Conservation (phyloP, 2,113 vertebrate species). For the Plotosus lineatus region DNA sequence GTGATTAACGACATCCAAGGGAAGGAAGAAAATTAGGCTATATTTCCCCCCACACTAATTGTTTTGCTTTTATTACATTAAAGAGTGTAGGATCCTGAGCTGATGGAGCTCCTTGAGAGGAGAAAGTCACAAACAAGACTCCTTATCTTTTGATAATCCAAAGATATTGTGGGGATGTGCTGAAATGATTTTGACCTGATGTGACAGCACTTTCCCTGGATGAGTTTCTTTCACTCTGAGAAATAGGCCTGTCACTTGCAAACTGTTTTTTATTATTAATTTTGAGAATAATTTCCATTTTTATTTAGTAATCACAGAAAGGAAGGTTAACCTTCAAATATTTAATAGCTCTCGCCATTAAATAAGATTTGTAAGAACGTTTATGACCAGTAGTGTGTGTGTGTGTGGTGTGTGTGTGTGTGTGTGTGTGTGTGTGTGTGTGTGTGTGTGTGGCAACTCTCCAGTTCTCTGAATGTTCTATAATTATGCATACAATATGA, state of each 20-base stretch:
- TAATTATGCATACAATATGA: conserved; percentile 43
- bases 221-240: not conserved
- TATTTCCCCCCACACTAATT: not conserved
- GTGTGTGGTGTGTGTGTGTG: not conserved
- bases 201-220: not conserved
- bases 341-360: conserved; percentile 19
- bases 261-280: not conserved
- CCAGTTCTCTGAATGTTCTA: conserved; percentile 36
- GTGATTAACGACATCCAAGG: conserved; percentile 8
- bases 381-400: conserved; percentile 19
- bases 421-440: conserved; percentile 36
- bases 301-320: not conserved
- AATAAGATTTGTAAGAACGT: not conserved
- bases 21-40: conserved; percentile 2
- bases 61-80: conserved; percentile 1
- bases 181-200: conserved; percentile 1
- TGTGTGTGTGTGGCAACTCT: conserved; percentile 5
- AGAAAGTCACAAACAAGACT: not conserved
- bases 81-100: not conserved
- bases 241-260: conserved; percentile 7
- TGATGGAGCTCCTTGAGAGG: not conserved
- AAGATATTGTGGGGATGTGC: not conserved
- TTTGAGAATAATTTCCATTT: not conserved
- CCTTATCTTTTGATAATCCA: not conserved
- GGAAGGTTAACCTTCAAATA: conserved; percentile 10